Base-by-base conservation (phyloP, 2,888 invertebrate genomes). In the Pedicia rivosa region DNA sequence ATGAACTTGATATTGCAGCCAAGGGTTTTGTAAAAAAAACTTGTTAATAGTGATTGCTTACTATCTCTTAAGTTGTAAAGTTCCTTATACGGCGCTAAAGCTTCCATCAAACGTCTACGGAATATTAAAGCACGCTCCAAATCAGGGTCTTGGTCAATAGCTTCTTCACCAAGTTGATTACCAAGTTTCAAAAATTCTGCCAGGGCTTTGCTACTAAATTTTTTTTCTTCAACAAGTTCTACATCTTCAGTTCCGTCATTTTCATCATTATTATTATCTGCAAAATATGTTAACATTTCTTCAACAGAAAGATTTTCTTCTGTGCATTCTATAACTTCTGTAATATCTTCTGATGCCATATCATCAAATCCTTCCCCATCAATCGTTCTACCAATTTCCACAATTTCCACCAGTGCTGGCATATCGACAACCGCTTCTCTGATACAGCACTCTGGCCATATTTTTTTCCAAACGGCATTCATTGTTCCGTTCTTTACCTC, bases 361-460 rank as follows among this genome's bases (percentile, higher is more conserved):
- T 40, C 42, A 34, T 45, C 42, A 42, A 46, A 47, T 28, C 44
- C 45, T 41, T 47, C 43, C 34, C 46, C 44, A 34, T 41, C 34
- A 36, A 48, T 42, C 27, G 39, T 15, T 40, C 43, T 46, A 35
- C 44, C 44, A 9, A 41, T 38, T 35, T 40, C 37, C 33, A 38
- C 41, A 28, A 41, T 41, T 40, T 42, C 42, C 27, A 40, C 41
- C 6, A 42, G 43, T 31, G 40, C 34, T 40, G 38, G 41, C 35
- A 44, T 39, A 33, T 42, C 40, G 8, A 39, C 43, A 25, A 42
- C 42, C n/a, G 40, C 34, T 34, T 46, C 40, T 38, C 39, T 41
- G 24, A 47, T 42, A 8, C 28, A 28, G 38, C 41, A 46, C 41
- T 36, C 39, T 15, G 38, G 37, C 43, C 43, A 44, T 9, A 42